A percentile compares a stretch with the other conserved stretches of the same genome.
phyloP scores from a whole-genome alignment of 2,888 invertebrate genomes.

The Drosophila borealis region DNA sequence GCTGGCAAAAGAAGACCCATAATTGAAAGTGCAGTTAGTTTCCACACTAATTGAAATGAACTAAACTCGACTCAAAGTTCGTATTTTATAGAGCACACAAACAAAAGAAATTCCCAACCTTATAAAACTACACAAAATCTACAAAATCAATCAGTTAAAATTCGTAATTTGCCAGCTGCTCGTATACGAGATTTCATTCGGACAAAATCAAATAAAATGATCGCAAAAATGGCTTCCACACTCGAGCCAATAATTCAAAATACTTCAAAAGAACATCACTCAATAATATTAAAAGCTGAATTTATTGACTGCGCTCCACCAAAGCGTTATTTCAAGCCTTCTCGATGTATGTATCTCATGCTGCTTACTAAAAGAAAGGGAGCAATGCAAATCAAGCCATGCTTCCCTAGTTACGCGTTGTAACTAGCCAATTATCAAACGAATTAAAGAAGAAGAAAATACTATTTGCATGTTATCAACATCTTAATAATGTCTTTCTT shows the following conservation, averaged over 20 bases:
- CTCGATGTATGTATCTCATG: neutral
- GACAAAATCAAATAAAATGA: constrained; percentile 2
- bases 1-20: constrained; percentile 8
- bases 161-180: constrained; percentile 17
- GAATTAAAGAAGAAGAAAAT: too few species aligned
- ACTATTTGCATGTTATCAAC: too few species aligned
- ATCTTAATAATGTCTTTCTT: too few species aligned
- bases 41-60: constrained; percentile 18
- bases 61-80: constrained; percentile 1
- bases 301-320: too few species aligned
- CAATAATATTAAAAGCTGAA: too few species aligned
- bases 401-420: too few species aligned
- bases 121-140: constrained; percentile 8
- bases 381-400: too few species aligned
- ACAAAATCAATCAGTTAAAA: constrained; percentile 20
- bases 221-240: constrained; percentile 3
- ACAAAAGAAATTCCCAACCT: constrained; percentile 10
- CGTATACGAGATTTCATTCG: constrained; percentile 3
- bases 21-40: constrained; percentile 42
- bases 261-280: neutral
- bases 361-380: too few species aligned
- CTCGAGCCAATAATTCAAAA: constrained; percentile 7
- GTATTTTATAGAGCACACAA: neutral
- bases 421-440: too few species aligned
- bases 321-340: neutral